These are phyloP conservation scores for Zootermopsis nevadensis DNA, from an alignment of 2,888 invertebrate genomes.

Conservation along the genomic window DNA sequence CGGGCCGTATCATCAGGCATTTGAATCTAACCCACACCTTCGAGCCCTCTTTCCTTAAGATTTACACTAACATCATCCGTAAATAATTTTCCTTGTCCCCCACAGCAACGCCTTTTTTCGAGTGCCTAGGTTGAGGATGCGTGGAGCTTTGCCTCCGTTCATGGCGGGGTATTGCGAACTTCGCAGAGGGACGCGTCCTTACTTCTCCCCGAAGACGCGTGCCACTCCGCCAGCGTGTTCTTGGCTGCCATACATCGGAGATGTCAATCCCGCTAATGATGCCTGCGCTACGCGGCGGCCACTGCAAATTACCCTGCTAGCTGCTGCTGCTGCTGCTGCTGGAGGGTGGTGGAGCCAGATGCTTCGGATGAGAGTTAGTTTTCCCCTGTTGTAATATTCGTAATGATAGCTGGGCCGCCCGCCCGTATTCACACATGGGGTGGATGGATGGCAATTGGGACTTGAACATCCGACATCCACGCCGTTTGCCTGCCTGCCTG, in stretches of 20 bases:
- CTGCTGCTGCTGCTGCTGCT: constrained; percentile 46
- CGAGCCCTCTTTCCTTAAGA: no score
- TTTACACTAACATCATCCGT: no score
- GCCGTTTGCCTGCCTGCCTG: no score
- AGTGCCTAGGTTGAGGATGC: no score
- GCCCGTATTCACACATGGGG: constrained; percentile 29
- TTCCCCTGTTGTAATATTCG: constrained; percentile 58
- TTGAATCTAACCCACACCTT: no score
- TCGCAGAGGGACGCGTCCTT: no score
- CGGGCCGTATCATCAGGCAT: no score
- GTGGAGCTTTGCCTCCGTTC: no score
- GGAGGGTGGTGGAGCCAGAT: constrained; percentile 62
- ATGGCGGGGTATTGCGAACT: no score
- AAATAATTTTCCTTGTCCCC: no score
- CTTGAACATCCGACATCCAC: constrained; percentile 24
- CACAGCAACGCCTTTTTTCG: no score
- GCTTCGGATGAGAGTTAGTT: constrained; percentile 64
- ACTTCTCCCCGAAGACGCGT: no score
- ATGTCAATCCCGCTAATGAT: constrained; percentile 68
- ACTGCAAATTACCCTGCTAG: constrained; percentile 62
- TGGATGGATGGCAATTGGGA: constrained; percentile 10
- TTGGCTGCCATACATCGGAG: constrained; percentile 54
- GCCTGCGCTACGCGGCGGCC: constrained; percentile 60
- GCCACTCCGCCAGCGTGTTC: neutral
- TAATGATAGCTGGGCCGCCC: constrained; percentile 52